Conservation (phyloP, 2,797 vertebrate species). For the Holocentrus rufus region DNA sequence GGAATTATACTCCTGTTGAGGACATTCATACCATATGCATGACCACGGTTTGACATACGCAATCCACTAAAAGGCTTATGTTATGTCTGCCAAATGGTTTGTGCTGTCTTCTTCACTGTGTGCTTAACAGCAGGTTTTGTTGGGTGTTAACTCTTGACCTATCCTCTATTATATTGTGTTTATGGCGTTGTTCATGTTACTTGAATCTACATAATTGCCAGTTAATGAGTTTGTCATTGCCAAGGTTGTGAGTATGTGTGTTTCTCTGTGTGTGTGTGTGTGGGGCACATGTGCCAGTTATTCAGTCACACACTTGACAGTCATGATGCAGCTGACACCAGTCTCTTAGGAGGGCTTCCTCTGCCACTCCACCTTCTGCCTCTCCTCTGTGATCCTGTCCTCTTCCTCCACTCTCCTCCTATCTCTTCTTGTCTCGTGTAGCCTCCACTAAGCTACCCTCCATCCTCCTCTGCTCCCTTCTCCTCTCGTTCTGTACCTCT, state of each 20-base stretch:
- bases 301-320: conserved; percentile 36
- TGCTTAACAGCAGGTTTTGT: conserved; percentile 7
- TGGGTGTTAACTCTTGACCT: conserved; percentile 13
- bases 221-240: conserved; percentile 46
- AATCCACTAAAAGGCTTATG: conserved; percentile 18
- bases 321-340: conserved; percentile 34
- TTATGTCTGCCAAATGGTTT: conserved; percentile 1
- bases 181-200: conserved; percentile 20
- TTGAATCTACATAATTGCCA: conserved; percentile 47
- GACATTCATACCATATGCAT: conserved; percentile 39
- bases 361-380: conserved; percentile 19
- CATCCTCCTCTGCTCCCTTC: conserved; percentile 21
- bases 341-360: conserved; percentile 30
- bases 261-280: conserved; percentile 5
- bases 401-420: conserved; percentile 5
- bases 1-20: conserved; percentile 44
- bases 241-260: not conserved
- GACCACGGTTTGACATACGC: conserved; percentile 20
- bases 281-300: conserved; percentile 10
- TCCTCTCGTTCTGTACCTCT: conserved; percentile 25
- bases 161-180: conserved; percentile 22
- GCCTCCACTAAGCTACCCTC: conserved; percentile 2
- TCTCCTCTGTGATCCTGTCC: conserved; percentile 44
- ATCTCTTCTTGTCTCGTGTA: conserved; percentile 15
- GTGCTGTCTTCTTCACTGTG: not conserved